phyloP scores from a whole-genome alignment of 2,797 vertebrate species.

The Pyrocephalus nanus region DNA sequence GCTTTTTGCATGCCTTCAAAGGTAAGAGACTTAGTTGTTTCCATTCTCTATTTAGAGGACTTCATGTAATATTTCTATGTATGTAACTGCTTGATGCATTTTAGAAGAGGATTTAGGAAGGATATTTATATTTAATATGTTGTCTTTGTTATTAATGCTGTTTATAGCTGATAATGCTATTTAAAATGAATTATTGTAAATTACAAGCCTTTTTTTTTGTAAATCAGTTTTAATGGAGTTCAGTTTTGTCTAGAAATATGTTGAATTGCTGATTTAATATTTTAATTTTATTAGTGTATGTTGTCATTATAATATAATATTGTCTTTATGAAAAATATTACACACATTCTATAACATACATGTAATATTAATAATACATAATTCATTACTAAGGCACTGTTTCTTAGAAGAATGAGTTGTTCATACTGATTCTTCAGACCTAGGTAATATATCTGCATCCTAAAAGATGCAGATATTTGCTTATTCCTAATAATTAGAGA shows the following conservation, averaged over 20 bases:
- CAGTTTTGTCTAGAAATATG: not conserved
- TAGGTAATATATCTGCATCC: not conserved
- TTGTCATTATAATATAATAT: not conserved
- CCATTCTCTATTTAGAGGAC: not conserved
- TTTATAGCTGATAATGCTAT: not conserved
- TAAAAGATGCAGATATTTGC: not conserved
- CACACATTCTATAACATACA: not conserved
- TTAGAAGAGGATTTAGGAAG: not conserved
- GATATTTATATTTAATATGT: not conserved
- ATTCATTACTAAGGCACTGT: not conserved
- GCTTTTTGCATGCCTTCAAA: constrained; percentile 23
- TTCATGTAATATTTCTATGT: not conserved
- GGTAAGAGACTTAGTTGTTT: constrained; percentile 47
- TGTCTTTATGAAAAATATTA: not conserved
- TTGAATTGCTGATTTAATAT: not conserved
- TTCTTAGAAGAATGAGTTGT: not conserved
- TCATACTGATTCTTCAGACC: not conserved
- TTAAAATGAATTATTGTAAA: not conserved
- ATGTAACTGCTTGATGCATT: not conserved
- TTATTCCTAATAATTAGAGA: not conserved
- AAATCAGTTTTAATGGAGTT: not conserved
- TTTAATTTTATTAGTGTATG: not conserved
- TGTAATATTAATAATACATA: not conserved
- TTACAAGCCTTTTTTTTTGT: not conserved
- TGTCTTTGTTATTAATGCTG: not conserved